A percentile compares a stretch with the other conserved stretches of the same genome.
These are phyloP conservation scores for Cremastinae sp. DNA, from an alignment of 2,888 invertebrate genomes.

Conservation along the genomic window DNA sequence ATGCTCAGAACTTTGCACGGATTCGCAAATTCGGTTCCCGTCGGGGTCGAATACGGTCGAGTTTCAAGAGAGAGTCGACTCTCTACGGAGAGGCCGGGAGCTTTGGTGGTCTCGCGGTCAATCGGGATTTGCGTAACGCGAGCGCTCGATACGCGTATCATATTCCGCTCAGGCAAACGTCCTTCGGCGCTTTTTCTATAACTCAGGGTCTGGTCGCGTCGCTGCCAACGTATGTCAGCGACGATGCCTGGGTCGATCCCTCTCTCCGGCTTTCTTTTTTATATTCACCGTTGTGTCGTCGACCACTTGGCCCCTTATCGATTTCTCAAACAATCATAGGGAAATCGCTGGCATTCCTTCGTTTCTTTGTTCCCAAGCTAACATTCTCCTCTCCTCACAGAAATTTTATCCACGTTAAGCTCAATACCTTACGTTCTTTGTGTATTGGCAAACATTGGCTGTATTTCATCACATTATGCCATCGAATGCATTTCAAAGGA, in stretches of 20 bases:
- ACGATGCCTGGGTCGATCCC: too few relatives aligned
- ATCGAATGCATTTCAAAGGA: too few relatives aligned
- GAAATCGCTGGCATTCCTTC: neutral
- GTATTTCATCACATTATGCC: too few relatives aligned
- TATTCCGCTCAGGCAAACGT: neutral
- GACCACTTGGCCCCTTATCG: neutral
- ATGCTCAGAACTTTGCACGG: too few relatives aligned
- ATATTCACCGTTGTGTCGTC: neutral
- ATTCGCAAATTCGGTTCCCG: too few relatives aligned
- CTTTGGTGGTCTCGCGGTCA: constrained; percentile 40
- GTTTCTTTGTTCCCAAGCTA: neutral
- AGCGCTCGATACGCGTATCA: constrained; percentile 4
- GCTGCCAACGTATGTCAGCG: too few relatives aligned
- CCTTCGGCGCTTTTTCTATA: constrained; percentile 8
- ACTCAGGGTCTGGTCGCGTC: too few relatives aligned
- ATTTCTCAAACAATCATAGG: neutral
- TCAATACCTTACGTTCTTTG: too few relatives aligned
- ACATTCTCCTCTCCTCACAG: too few relatives aligned
- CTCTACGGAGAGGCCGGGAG: constrained; percentile 14
- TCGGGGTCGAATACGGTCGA: constrained; percentile 1
- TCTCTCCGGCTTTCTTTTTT: too few relatives aligned
- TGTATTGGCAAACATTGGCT: too few relatives aligned
- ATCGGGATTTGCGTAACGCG: constrained; percentile 32
- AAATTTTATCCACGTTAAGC: too few relatives aligned
- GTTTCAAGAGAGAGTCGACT: constrained; percentile 9